Evolutionary conservation across 2,888 invertebrate species (phyloP).

Genomic region (Oeneis ivallda): DNA sequence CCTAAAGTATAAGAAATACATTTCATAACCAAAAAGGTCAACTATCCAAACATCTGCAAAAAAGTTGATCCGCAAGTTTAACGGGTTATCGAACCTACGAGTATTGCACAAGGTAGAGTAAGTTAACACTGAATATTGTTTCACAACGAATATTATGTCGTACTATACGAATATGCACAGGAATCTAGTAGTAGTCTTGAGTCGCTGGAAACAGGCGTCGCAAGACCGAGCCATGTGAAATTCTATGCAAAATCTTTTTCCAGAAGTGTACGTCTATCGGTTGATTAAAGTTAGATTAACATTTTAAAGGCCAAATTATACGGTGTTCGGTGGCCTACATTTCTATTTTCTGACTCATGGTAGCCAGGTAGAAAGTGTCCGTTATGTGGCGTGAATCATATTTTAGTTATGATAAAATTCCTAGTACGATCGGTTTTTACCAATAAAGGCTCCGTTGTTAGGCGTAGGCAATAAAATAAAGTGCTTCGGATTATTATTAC

Average conservation of each 20-base stretch:
- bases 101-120: conserved; percentile 23
- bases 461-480: not conserved
- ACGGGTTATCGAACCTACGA: not conserved
- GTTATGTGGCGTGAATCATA: conserved; percentile 29
- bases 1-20: not conserved
- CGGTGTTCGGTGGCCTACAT: conserved; percentile 19
- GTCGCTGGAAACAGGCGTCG: too few relatives aligned
- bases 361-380: conserved; percentile 26
- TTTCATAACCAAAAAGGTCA: not conserved
- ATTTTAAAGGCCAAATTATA: conserved; percentile 4
- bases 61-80: conserved; percentile 9
- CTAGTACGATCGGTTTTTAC: conserved; percentile 13
- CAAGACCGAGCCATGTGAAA: too few relatives aligned
- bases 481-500: not conserved
- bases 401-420: conserved; percentile 22
- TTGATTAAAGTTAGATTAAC: too few relatives aligned
- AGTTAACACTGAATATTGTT: not conserved
- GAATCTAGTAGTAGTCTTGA: too few relatives aligned
- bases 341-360: conserved; percentile 28
- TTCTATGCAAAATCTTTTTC: too few relatives aligned
- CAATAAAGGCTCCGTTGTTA: conserved; percentile 1
- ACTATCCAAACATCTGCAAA: conserved; percentile 1
- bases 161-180: too few relatives aligned
- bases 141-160: not conserved
- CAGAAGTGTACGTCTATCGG: too few relatives aligned